Conservation (phyloP, 2,888 invertebrate genomes). For the Drosophila paramelanica region DNA sequence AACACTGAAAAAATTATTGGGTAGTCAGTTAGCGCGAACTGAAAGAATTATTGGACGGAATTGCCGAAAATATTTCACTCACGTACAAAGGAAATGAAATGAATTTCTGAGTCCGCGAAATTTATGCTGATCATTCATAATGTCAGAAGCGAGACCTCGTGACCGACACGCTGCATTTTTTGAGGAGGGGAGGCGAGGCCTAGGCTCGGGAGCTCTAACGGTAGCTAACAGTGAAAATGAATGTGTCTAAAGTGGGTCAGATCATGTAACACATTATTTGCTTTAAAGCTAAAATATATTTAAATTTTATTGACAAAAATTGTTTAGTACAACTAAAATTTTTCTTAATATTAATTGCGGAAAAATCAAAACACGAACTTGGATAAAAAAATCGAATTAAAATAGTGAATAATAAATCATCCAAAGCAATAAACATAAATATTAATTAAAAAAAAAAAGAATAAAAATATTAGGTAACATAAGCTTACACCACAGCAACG, state of each 20-base stretch:
- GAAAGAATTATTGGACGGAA: conserved; percentile 63
- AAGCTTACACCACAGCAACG: neutral
- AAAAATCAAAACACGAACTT: too few species aligned
- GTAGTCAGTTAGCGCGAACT: conserved; percentile 31
- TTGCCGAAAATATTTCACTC: conserved; percentile 71
- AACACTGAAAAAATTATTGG: conserved; percentile 10
- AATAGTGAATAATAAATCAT: too few species aligned
- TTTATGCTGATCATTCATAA: conserved; percentile 82
- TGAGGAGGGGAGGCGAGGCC: conserved; percentile 20
- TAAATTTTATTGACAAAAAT: neutral
- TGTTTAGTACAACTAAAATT: too few species aligned
- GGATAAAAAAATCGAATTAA: too few species aligned
- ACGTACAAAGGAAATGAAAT: conserved; percentile 81
- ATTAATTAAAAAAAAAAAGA: too few species aligned
- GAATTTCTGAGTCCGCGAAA: conserved; percentile 79
- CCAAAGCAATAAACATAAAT: too few species aligned
- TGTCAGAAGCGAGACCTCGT: conserved; percentile 61
- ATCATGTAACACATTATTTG: conserved; percentile 31
- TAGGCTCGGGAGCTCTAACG: conserved; percentile 37
- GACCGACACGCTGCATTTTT: conserved; percentile 25
- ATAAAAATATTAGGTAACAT: too few species aligned
- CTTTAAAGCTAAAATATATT: conserved; percentile 9
- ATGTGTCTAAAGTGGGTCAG: conserved; percentile 68
- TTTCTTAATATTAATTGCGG: too few species aligned
- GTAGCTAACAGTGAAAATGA: conserved; percentile 56